Evolutionary conservation across 1,140 invertebrate genomes (phyloP).

Genomic region (Philotrypesis tridentata): DNA sequence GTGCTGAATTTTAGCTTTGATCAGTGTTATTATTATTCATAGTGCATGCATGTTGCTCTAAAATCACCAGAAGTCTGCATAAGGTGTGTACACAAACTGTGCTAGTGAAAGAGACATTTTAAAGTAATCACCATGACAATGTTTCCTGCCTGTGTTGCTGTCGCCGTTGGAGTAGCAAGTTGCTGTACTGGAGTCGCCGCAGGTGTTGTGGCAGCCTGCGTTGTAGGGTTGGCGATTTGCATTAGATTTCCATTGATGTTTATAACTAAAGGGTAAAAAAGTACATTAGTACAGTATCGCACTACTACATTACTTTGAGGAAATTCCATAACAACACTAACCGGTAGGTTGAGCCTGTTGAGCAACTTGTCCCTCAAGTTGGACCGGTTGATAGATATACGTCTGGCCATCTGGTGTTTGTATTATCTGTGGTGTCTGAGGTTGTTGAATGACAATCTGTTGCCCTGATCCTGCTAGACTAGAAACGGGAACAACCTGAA

Average conservation of each 20-base stretch:
- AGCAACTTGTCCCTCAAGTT: conserved; percentile 76
- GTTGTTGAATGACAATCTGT: conserved; percentile 77
- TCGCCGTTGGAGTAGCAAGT: conserved; percentile 75
- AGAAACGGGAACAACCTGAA: conserved; percentile 79
- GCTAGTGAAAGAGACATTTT: conserved; percentile 66
- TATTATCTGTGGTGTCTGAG: conserved; percentile 86
- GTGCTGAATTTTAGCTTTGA: background rate
- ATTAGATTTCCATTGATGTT: conserved; percentile 85
- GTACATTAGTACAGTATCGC: conserved; percentile 34
- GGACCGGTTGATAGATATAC: conserved; percentile 90
- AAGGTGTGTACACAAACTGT: conserved; percentile 64
- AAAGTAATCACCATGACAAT: conserved; percentile 77
- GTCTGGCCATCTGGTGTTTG: conserved; percentile 96
- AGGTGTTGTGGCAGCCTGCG: conserved; percentile 71
- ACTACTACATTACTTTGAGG: background rate
- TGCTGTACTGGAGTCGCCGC: conserved; percentile 73
- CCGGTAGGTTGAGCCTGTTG: conserved; percentile 78
- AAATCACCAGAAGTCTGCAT: conserved; percentile 69
- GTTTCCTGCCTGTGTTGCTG: conserved; percentile 81
- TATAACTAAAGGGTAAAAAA: conserved; percentile 74
- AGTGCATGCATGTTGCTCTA: conserved; percentile 64
- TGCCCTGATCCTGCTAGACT: conserved; percentile 75
- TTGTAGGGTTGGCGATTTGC: conserved; percentile 76
- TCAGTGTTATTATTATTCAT: conserved; percentile 4
- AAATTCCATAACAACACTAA: conserved; percentile 56